A percentile compares a stretch with the other conserved stretches of the same genome.
These are phyloP conservation scores for Eristalinus sepulchralis DNA, from an alignment of 2,888 invertebrate genomes.

Conservation along the genomic window DNA sequence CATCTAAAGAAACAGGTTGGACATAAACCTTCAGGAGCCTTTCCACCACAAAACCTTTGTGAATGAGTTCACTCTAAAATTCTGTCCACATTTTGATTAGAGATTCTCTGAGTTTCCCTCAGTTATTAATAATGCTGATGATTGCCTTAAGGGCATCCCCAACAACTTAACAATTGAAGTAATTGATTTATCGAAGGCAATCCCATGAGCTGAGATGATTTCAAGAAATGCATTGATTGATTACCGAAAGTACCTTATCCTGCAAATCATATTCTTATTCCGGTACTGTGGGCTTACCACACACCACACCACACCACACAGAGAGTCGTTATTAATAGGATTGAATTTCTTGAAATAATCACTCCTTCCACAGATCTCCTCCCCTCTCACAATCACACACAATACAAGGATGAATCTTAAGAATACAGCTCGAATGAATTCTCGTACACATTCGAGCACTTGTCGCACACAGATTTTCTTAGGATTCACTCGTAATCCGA, in stretches of 20 bases:
- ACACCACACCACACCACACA: not conserved
- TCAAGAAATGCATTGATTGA: not conserved
- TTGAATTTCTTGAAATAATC: not conserved
- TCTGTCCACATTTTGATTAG: no score
- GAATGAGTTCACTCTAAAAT: no score
- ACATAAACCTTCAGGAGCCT: no score
- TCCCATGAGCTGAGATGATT: not conserved
- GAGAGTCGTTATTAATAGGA: not conserved
- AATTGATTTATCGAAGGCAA: not conserved
- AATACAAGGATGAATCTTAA: not conserved
- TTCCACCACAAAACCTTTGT: no score
- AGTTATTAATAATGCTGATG: no score
- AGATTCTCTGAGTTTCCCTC: no score
- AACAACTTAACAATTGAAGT: not conserved
- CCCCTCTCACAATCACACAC: not conserved
- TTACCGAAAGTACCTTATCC: not conserved
- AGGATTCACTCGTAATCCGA: constrained; percentile 1
- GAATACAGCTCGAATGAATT: not conserved
- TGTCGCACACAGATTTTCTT: not conserved
- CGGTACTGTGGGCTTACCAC: not conserved
- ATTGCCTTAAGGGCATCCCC: no score
- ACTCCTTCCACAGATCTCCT: not conserved
- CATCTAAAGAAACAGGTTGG: no score
- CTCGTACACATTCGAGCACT: not conserved
- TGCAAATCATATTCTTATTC: not conserved